Percentiles rank a stretch among this genome's conserved stretches.
phyloP scores from a whole-genome alignment of 1,140 invertebrate species.

The Ruditapes philippinarum region DNA sequence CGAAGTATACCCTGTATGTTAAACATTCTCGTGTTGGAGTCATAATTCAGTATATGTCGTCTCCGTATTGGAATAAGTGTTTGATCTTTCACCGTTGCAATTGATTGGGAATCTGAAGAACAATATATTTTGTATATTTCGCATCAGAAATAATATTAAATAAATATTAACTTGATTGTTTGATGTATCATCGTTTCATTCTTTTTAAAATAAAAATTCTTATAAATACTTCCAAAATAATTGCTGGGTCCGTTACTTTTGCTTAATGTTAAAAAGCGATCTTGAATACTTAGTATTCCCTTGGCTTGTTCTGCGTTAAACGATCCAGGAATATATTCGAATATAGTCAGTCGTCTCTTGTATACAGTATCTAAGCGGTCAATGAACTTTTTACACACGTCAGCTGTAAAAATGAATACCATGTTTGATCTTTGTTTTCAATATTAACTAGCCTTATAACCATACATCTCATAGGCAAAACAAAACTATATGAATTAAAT shows the following conservation, averaged over 20 bases:
- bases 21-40: background rate
- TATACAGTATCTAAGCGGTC: background rate
- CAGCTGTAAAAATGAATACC: constrained; percentile 47
- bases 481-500: too few relatives aligned
- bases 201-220: too few relatives aligned
- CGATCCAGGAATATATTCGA: constrained; percentile 52
- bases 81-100: constrained; percentile 19
- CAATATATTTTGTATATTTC: too few relatives aligned
- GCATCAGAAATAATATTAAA: too few relatives aligned
- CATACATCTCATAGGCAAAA: too few relatives aligned
- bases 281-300: constrained; percentile 41
- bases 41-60: constrained; percentile 36
- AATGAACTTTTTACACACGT: constrained; percentile 45
- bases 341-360: background rate
- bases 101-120: constrained; percentile 1
- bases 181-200: too few relatives aligned
- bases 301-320: constrained; percentile 46
- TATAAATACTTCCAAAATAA: too few relatives aligned
- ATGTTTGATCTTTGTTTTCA: too few relatives aligned
- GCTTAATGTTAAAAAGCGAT: too few relatives aligned
- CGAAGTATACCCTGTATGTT: constrained; percentile 56
- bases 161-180: too few relatives aligned
- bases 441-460: too few relatives aligned
- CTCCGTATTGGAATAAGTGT: background rate
- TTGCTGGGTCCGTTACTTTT: too few relatives aligned